These are phyloP conservation scores for Unio delphinus DNA, from an alignment of 2,888 invertebrate species.

Conservation along the genomic window DNA sequence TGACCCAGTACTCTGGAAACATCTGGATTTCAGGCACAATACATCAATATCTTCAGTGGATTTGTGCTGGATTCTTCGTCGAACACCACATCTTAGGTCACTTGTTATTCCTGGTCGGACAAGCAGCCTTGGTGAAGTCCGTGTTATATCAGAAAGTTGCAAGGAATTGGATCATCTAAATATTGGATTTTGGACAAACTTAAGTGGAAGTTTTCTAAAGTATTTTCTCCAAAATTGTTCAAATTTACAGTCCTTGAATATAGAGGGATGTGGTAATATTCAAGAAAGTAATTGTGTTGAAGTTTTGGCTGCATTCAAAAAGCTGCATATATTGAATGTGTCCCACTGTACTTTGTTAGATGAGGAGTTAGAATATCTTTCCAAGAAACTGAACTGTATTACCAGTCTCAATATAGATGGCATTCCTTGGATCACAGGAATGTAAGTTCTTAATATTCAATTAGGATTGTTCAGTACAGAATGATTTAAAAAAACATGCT, in stretches of 20 bases:
- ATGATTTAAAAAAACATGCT: background rate
- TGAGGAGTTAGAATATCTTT: conserved; percentile 33
- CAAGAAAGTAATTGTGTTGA: conserved; percentile 34
- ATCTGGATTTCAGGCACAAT: conserved; percentile 30
- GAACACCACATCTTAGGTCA: conserved; percentile 31
- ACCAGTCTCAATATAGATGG: conserved; percentile 52
- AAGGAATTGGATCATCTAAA: conserved; percentile 40
- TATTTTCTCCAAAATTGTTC: conserved; percentile 39
- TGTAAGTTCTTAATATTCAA: conserved; percentile 26
- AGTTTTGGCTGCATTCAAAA: conserved; percentile 20
- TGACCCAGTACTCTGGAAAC: conserved; percentile 47
- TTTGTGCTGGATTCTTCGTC: conserved; percentile 34
- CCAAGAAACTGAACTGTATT: conserved; percentile 30
- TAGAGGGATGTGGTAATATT: conserved; percentile 48
- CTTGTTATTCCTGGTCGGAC: conserved; percentile 36
- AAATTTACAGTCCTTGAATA: conserved; percentile 38
- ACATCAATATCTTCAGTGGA: conserved; percentile 27
- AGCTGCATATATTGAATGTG: conserved; percentile 43
- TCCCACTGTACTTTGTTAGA: conserved; percentile 53
- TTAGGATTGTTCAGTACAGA: background rate
- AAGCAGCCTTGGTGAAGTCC: conserved; percentile 34
- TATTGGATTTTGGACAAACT: conserved; percentile 47
- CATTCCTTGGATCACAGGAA: conserved; percentile 48
- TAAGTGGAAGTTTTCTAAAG: conserved; percentile 36
- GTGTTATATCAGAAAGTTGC: conserved; percentile 41